Conservation (phyloP, 1,140 invertebrate genomes). For the Drosophila bifasciata region DNA sequence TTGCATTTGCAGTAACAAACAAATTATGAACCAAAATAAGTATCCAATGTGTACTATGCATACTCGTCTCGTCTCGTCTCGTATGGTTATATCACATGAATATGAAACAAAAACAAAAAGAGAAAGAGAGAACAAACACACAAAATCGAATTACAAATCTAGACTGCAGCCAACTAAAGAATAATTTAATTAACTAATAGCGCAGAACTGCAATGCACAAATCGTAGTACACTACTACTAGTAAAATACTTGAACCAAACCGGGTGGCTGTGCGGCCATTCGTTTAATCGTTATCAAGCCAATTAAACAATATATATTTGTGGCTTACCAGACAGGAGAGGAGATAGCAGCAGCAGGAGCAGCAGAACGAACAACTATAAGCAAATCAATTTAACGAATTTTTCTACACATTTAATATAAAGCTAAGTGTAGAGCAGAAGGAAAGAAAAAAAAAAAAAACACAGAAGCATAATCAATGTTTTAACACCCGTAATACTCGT, state of each 20-base stretch:
- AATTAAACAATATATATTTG: slow-evolving; percentile 62
- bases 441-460: slow-evolving; percentile 32
- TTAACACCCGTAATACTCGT: slow-evolving; percentile 36
- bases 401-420: slow-evolving; percentile 81
- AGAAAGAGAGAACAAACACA: slow-evolving; percentile 21
- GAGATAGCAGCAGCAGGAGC: background rate
- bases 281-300: slow-evolving; percentile 62
- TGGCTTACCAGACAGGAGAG: slow-evolving; percentile 40
- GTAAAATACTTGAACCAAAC: slow-evolving; percentile 45
- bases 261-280: slow-evolving; percentile 61
- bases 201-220: slow-evolving; percentile 72
- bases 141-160: slow-evolving; percentile 67
- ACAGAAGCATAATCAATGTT: slow-evolving; percentile 64
- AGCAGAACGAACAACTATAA: slow-evolving; percentile 47
- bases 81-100: slow-evolving; percentile 36
- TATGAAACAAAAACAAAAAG: slow-evolving; percentile 45
- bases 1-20: slow-evolving; percentile 76
- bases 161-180: slow-evolving; percentile 77
- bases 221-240: slow-evolving; percentile 59
- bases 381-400: slow-evolving; percentile 82
- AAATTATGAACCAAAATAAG: slow-evolving; percentile 46
- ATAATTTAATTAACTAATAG: slow-evolving; percentile 46
- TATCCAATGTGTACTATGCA: slow-evolving; percentile 45
- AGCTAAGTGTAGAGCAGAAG: slow-evolving; percentile 43
- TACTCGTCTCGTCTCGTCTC: slow-evolving; percentile 3